These are phyloP conservation scores for Florisuga fusca DNA, from an alignment of 2,797 vertebrate genomes.

Conservation along the genomic window DNA sequence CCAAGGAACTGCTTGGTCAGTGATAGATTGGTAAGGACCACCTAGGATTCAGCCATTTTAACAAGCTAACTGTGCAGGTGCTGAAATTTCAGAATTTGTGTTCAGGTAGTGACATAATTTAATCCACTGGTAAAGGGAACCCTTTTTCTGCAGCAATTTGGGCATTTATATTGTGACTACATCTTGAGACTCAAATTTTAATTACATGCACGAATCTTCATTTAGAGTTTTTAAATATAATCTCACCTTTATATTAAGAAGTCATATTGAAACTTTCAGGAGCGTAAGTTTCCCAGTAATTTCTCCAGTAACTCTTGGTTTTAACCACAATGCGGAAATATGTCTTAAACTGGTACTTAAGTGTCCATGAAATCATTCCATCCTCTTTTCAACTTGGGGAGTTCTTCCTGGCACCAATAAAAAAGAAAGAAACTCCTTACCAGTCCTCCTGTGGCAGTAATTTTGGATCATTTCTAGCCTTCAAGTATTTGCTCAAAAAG, in stretches of 20 bases:
- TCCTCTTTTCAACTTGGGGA: not conserved
- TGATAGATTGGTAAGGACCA: not conserved
- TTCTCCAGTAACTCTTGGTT: not conserved
- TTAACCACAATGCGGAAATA: not conserved
- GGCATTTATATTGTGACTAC: not conserved
- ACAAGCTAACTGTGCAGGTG: not conserved
- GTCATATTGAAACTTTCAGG: not conserved
- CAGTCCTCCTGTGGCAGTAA: not conserved
- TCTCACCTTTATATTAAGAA: not conserved
- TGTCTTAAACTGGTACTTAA: not conserved
- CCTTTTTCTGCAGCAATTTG: fast-evolving
- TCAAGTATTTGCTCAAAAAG: not conserved
- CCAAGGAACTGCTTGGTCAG: not conserved
- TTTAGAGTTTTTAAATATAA: not conserved
- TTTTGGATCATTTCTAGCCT: not conserved
- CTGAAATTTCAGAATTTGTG: not conserved
- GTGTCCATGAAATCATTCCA: not conserved
- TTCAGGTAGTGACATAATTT: not conserved
- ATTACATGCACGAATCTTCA: not conserved
- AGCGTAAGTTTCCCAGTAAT: not conserved
- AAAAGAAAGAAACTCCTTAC: not conserved
- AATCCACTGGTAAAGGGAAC: not conserved
- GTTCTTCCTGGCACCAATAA: not conserved
- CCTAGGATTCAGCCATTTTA: not conserved
- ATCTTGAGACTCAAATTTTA: not conserved